These are phyloP conservation scores for Lithodes maja DNA, from an alignment of 2,888 invertebrate genomes.

Conservation along the genomic window DNA sequence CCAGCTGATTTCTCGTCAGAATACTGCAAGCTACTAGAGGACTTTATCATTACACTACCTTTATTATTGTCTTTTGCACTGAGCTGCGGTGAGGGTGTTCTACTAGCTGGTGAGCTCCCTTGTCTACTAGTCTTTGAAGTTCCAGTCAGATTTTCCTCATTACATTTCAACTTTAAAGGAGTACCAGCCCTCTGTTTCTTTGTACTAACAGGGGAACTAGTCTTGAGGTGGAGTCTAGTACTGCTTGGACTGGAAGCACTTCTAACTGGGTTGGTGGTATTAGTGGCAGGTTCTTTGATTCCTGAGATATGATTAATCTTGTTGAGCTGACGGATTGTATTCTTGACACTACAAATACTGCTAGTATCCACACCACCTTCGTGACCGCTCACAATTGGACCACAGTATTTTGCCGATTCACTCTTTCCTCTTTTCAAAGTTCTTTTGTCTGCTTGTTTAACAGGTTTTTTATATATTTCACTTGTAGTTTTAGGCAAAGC, in stretches of 20 bases:
- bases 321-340: conserved; percentile 60
- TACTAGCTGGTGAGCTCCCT: conserved; percentile 54
- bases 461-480: conserved; percentile 26
- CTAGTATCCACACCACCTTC: conserved; percentile 59
- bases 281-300: conserved; percentile 66
- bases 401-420: neutral
- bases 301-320: conserved; percentile 62
- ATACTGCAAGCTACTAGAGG: conserved; percentile 15
- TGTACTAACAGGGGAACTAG: conserved; percentile 54
- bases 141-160: conserved; percentile 37
- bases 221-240: conserved; percentile 46
- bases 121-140: conserved; percentile 49
- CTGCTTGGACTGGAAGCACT: conserved; percentile 66
- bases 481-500: conserved; percentile 41
- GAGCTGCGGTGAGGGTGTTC: conserved; percentile 60
- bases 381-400: neutral
- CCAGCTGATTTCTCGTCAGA: conserved; percentile 36
- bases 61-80: conserved; percentile 45
- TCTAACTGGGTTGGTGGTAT: conserved; percentile 56
- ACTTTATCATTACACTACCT: conserved; percentile 1
- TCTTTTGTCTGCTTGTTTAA: conserved; percentile 21
- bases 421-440: conserved; percentile 17
- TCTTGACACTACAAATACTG: conserved; percentile 60
- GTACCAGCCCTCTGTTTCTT: conserved; percentile 41
- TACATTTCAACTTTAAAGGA: conserved; percentile 36